phyloP scores from a whole-genome alignment of 1,140 invertebrate genomes.

The Hypothenemus hampei region DNA sequence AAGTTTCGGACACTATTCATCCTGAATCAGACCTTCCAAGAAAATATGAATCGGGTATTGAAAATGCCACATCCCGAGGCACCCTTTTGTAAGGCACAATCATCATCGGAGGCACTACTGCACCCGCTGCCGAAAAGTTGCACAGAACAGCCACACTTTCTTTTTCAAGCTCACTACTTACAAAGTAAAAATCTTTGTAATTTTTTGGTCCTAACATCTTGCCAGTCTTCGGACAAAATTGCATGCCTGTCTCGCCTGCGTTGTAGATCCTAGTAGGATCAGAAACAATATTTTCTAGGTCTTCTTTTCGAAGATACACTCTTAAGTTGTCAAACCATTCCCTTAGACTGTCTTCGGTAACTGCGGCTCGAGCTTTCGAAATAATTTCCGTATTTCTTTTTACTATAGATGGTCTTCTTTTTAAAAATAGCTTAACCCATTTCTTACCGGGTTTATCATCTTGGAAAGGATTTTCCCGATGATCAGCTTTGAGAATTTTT shows the following conservation, averaged over 20 bases:
- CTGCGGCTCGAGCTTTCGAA: conserved; percentile 18
- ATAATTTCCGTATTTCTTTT: conserved; percentile 21
- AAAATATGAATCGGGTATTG: conserved; percentile 38
- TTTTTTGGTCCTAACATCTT: conserved; percentile 29
- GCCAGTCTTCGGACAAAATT: conserved; percentile 34
- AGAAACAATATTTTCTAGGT: conserved; percentile 29
- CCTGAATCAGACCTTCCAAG: conserved; percentile 43
- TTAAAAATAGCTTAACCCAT: conserved; percentile 17
- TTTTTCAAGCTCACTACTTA: conserved; percentile 29
- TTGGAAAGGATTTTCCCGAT: conserved; percentile 5
- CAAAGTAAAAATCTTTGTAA: conserved; percentile 33
- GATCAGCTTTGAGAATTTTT: conserved; percentile 12
- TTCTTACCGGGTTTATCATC: conserved; percentile 15
- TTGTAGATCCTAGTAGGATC: conserved; percentile 41
- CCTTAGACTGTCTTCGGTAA: conserved; percentile 9
- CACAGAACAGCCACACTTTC: conserved; percentile 20
- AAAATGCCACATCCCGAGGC: conserved; percentile 32
- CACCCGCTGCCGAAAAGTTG: conserved; percentile 35
- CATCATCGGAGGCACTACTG: conserved; percentile 33
- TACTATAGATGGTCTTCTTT: conserved; percentile 1
- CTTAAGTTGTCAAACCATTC: conserved; percentile 15
- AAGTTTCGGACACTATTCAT: conserved; percentile 44
- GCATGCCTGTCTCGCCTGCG: conserved; percentile 42
- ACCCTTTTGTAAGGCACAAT: conserved; percentile 35
- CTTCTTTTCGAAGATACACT: conserved; percentile 10